Evolutionary conservation across 2,797 vertebrate genomes (phyloP).

Genomic region (Thamnophis elegans): DNA sequence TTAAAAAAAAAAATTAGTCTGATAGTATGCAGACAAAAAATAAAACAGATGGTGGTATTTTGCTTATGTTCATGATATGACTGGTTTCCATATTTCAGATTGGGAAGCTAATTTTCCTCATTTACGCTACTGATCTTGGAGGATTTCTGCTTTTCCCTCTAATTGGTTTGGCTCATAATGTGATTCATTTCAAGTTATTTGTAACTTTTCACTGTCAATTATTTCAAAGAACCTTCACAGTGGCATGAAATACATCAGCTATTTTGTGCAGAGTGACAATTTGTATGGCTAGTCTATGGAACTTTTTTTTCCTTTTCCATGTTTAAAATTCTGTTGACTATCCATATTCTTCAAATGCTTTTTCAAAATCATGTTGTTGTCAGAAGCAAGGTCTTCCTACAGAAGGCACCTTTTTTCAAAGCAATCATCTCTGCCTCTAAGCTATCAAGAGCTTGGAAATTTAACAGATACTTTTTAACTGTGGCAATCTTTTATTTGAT

Average conservation of each 20-base stretch:
- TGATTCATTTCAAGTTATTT: background rate
- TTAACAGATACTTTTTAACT: background rate
- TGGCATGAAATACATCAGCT: background rate
- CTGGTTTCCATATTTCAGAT: background rate
- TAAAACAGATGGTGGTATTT: background rate
- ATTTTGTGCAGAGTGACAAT: background rate
- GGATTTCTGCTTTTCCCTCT: background rate
- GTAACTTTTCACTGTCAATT: background rate
- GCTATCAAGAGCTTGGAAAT: background rate
- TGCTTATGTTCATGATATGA: background rate
- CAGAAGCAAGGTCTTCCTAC: background rate
- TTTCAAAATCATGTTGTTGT: background rate
- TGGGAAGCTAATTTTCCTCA: background rate
- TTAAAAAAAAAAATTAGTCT: background rate
- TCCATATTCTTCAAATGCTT: background rate
- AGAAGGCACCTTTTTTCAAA: background rate
- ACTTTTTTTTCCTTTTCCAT: background rate
- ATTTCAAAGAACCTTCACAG: no score
- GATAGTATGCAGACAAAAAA: background rate
- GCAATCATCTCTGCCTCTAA: background rate
- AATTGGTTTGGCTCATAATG: background rate
- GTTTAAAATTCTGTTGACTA: background rate
- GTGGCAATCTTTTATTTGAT: background rate
- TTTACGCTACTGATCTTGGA: background rate
- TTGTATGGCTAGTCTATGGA: background rate